A percentile compares a stretch with the other conserved stretches of the same genome.
These are phyloP conservation scores for Philhelius pedissequus DNA, from an alignment of 2,888 invertebrate species.

Conservation along the genomic window DNA sequence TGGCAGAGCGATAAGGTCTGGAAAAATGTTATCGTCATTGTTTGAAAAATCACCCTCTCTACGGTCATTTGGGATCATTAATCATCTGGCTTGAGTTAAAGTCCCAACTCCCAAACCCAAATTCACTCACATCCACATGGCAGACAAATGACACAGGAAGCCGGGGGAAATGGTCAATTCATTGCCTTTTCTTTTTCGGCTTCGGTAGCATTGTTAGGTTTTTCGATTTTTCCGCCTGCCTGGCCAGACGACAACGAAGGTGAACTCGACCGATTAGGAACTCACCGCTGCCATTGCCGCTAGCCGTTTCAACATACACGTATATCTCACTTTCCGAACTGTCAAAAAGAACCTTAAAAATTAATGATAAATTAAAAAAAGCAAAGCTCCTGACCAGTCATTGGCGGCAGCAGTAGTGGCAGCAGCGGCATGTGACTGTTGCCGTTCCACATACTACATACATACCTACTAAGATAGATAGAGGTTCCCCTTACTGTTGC, in stretches of 20 bases:
- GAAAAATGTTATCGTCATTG: slow-evolving; percentile 15
- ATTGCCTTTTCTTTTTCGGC: neutral
- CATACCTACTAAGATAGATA: neutral
- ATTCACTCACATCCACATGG: slow-evolving; percentile 5
- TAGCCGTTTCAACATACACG: neutral
- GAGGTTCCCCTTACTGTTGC: neutral
- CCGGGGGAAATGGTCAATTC: slow-evolving; percentile 8
- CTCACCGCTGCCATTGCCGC: neutral
- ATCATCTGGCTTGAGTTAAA: slow-evolving; percentile 33
- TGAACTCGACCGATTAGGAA: slow-evolving; percentile 14
- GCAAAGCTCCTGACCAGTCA: slow-evolving; percentile 29
- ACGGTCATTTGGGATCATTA: slow-evolving; percentile 53
- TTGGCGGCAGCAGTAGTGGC: neutral
- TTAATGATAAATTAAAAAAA: slow-evolving; percentile 64
- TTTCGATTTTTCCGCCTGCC: slow-evolving; percentile 61
- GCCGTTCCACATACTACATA: slow-evolving; percentile 1
- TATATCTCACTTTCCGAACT: slow-evolving; percentile 49
- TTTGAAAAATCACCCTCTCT: slow-evolving; percentile 46
- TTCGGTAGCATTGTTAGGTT: slow-evolving; percentile 61
- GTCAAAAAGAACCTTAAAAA: slow-evolving; percentile 56
- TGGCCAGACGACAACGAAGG: neutral
- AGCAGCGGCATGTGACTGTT: no score
- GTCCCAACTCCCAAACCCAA: neutral
- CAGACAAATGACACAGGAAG: slow-evolving; percentile 63
- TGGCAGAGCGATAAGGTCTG: neutral